Conservation (phyloP, 2,797 vertebrate species). For the Salmo trutta region DNA sequence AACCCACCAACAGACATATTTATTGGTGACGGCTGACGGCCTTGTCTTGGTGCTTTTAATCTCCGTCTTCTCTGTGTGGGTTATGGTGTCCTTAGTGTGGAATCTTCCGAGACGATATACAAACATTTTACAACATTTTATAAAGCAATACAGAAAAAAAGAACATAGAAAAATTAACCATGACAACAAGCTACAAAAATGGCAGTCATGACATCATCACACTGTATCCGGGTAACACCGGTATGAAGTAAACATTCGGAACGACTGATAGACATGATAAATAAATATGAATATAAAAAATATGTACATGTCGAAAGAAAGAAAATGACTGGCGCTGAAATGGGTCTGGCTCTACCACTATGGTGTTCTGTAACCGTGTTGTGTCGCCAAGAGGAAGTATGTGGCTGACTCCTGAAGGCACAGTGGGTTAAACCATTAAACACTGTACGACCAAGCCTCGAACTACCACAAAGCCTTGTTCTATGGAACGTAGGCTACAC, state of each 20-base stretch:
- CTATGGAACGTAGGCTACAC: constrained; percentile 7
- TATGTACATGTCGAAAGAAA: not conserved
- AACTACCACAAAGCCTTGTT: not conserved
- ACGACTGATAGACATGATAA: not conserved
- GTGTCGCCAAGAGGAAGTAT: constrained; percentile 11
- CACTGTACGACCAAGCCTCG: not conserved
- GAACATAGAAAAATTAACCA: too few relatives aligned
- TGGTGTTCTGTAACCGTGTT: too few relatives aligned
- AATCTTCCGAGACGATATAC: not conserved
- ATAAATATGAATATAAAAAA: not conserved
- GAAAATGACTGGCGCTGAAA: not conserved
- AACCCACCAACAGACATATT: not conserved
- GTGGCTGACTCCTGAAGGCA: constrained; percentile 49
- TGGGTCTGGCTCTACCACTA: not conserved
- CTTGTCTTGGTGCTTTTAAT: not conserved
- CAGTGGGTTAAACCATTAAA: constrained; percentile 40
- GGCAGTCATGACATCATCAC: constrained; percentile 1
- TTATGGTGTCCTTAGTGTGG: not conserved
- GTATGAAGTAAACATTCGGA: not conserved
- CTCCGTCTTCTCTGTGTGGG: not conserved
- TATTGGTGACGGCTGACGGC: not conserved
- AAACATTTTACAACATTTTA: constrained; percentile 7
- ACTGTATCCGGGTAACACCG: not conserved
- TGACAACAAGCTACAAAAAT: not conserved
- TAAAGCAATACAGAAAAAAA: constrained; percentile 10